Evolutionary conservation across 2,888 invertebrate species (phyloP).

Genomic region (Tinea pellionella): DNA sequence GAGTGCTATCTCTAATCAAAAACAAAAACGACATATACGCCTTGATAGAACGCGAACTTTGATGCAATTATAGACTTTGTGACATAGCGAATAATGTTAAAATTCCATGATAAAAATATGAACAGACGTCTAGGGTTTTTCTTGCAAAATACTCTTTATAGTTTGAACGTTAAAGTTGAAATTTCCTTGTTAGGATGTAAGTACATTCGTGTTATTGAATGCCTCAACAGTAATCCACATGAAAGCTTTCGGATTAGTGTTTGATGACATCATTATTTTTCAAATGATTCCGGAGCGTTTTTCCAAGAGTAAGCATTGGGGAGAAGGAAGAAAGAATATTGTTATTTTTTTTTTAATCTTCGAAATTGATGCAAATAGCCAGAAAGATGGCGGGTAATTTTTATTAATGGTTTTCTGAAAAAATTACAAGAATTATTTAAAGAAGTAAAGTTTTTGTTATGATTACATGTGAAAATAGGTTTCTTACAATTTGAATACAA

Average conservation of each 20-base stretch:
- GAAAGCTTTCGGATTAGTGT: conserved; percentile 69
- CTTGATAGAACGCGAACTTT: background rate
- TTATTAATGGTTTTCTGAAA: background rate
- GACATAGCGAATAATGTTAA: no score
- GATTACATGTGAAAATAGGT: no score
- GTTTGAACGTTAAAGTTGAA: background rate
- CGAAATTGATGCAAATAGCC: background rate
- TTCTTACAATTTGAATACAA: no score
- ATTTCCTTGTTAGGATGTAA: background rate
- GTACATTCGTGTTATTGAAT: background rate
- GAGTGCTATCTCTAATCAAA: background rate
- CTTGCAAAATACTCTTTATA: background rate
- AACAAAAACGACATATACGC: background rate
- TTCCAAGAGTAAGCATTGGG: conserved; percentile 28
- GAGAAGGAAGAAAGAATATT: conserved; percentile 14
- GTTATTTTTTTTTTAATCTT: conserved; percentile 8
- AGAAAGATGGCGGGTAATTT: background rate
- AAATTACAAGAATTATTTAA: no score
- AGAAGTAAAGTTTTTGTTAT: no score
- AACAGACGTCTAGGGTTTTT: no score
- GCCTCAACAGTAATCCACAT: conserved; percentile 47
- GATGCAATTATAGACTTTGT: background rate
- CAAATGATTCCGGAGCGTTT: conserved; percentile 63
- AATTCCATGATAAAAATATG: no score
- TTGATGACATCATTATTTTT: conserved; percentile 69